These are phyloP conservation scores for Gibbula magus DNA, from an alignment of 2,888 invertebrate species.

Conservation along the genomic window DNA sequence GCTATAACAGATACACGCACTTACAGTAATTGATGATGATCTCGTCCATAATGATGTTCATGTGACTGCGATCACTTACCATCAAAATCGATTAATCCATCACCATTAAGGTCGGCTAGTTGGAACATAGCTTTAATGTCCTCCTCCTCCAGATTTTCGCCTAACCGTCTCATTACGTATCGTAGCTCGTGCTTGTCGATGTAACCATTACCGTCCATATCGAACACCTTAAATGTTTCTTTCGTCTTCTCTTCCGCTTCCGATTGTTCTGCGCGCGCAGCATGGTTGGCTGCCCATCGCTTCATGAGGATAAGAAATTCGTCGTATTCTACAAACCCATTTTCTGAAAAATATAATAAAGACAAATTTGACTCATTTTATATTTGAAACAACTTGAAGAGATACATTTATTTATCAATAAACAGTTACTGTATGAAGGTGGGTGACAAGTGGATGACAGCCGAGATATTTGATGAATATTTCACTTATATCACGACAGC, in stretches of 20 bases:
- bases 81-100: slow-evolving; percentile 73
- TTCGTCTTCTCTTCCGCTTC: slow-evolving; percentile 52
- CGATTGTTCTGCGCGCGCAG: slow-evolving; percentile 28
- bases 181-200: slow-evolving; percentile 72
- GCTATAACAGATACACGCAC: too few relatives aligned
- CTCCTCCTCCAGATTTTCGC: slow-evolving; percentile 70
- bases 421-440: too few relatives aligned
- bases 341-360: slow-evolving; percentile 51
- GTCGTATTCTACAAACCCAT: slow-evolving; percentile 70
- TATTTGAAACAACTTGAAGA: too few relatives aligned
- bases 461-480: too few relatives aligned
- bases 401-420: too few relatives aligned
- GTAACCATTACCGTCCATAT: slow-evolving; percentile 71
- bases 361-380: too few relatives aligned
- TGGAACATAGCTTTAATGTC: slow-evolving; percentile 73
- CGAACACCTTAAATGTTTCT: slow-evolving; percentile 66
- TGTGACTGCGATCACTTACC: slow-evolving; percentile 62
- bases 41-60: background rate
- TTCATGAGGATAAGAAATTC: slow-evolving; percentile 71
- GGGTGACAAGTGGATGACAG: too few relatives aligned
- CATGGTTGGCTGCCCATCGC: slow-evolving; percentile 51
- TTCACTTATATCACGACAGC: too few relatives aligned
- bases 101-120: slow-evolving; percentile 71
- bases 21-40: too few relatives aligned
- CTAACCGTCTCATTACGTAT: slow-evolving; percentile 71